A percentile compares a stretch with the other conserved stretches of the same genome.
These are phyloP conservation scores for Caenorhabditis latens DNA, from an alignment of 1,140 invertebrate genomes.

Conservation along the genomic window DNA sequence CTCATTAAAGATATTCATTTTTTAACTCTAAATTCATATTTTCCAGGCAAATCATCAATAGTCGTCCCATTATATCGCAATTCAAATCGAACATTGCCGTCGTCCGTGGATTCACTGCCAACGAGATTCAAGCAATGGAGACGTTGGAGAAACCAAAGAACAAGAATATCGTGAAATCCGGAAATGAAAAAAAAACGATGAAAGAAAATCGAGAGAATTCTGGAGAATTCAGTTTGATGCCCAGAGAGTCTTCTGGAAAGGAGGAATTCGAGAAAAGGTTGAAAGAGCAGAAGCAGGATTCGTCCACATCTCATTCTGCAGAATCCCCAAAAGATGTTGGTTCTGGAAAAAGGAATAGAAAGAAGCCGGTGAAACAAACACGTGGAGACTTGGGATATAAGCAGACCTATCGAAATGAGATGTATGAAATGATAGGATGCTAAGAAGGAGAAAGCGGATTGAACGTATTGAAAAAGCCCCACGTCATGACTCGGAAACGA, in stretches of 20 bases:
- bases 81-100: neutral
- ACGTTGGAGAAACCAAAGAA: neutral
- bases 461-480: too few relatives aligned
- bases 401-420: neutral
- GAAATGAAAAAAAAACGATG: neutral
- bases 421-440: neutral
- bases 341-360: neutral
- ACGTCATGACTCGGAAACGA: neutral
- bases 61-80: neutral
- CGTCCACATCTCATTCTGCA: neutral
- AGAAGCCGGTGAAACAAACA: neutral
- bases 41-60: too few relatives aligned
- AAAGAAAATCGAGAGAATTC: neutral
- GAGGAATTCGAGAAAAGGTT: conserved; percentile 13
- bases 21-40: too few relatives aligned
- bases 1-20: too few relatives aligned
- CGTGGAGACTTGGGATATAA: conserved; percentile 27
- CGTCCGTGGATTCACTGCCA: neutral
- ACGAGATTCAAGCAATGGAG: neutral
- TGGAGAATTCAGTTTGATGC: too few relatives aligned
- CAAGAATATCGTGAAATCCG: neutral
- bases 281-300: neutral
- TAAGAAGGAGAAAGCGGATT: neutral
- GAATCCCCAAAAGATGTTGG: neutral
- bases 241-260: neutral